Conservation (phyloP, 1,140 invertebrate species). For the Glossosoma conforme region DNA sequence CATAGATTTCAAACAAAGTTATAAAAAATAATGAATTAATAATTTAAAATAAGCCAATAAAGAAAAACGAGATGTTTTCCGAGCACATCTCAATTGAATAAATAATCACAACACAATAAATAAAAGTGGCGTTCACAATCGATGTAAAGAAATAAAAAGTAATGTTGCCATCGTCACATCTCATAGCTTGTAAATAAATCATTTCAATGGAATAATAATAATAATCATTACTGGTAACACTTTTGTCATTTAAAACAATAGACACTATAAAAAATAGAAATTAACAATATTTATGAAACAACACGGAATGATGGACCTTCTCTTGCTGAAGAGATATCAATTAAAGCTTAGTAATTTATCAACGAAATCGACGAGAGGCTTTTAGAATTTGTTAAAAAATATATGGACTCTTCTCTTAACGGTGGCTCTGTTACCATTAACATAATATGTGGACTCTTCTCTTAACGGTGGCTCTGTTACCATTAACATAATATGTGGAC, state of each 20-base stretch:
- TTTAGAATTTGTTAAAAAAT: constrained; percentile 10
- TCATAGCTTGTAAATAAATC: neutral
- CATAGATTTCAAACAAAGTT: too few species aligned
- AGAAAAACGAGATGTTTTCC: too few species aligned
- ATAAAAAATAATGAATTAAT: too few species aligned
- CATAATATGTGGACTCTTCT: too few species aligned
- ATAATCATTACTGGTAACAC: neutral
- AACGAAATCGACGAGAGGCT: neutral
- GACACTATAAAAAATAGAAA: constrained; percentile 3
- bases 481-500: too few species aligned
- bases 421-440: neutral
- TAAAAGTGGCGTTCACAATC: too few species aligned
- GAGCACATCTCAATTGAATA: too few species aligned
- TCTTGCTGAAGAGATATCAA: constrained; percentile 2
- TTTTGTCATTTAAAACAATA: neutral
- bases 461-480: too few species aligned
- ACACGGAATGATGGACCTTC: constrained; percentile 7
- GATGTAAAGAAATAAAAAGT: neutral
- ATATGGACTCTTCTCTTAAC: neutral
- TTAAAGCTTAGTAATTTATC: constrained; percentile 1
- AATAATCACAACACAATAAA: constrained; percentile 1
- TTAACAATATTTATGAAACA: constrained; percentile 3
- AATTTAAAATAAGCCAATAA: too few species aligned
- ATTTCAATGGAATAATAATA: too few species aligned
- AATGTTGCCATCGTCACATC: neutral